Evolutionary conservation across 2,888 invertebrate genomes (phyloP).

Genomic region (Scelioninae gen. 1): DNA sequence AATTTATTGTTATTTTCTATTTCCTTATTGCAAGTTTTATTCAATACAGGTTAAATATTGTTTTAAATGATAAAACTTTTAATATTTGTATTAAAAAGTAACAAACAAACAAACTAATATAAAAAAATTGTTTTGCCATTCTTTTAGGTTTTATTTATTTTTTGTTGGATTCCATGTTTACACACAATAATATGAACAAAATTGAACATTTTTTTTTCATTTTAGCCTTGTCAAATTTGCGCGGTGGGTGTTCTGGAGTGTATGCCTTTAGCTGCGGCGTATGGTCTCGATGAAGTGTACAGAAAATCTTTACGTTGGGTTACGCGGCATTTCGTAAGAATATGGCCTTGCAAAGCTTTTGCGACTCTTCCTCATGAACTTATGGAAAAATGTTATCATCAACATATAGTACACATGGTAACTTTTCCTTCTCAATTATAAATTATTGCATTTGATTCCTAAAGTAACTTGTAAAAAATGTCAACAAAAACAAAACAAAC

Average conservation of each 20-base stretch:
- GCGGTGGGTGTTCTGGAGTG: constrained; percentile 94
- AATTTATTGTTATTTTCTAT: too few relatives aligned
- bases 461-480: too few relatives aligned
- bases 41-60: too few relatives aligned
- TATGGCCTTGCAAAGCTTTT: constrained; percentile 96
- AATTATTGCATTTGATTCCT: too few relatives aligned
- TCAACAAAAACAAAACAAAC: too few relatives aligned
- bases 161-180: too few relatives aligned
- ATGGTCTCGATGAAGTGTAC: constrained; percentile 94
- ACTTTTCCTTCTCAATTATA: not conserved
- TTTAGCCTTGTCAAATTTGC: constrained; percentile 94
- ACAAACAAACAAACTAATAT: too few relatives aligned
- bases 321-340: constrained; percentile 92
- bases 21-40: too few relatives aligned
- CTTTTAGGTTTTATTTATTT: too few relatives aligned
- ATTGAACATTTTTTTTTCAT: not conserved
- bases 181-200: too few relatives aligned
- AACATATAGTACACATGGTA: constrained; percentile 91
- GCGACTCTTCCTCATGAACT: constrained; percentile 93
- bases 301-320: constrained; percentile 95
- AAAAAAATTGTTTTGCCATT: not conserved
- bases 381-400: constrained; percentile 92
- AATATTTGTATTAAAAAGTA: too few relatives aligned
- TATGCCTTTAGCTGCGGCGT: constrained; percentile 92
- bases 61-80: too few relatives aligned